Conservation (phyloP, 2,797 vertebrate genomes). For the Typhlichthys eigenmanni region DNA sequence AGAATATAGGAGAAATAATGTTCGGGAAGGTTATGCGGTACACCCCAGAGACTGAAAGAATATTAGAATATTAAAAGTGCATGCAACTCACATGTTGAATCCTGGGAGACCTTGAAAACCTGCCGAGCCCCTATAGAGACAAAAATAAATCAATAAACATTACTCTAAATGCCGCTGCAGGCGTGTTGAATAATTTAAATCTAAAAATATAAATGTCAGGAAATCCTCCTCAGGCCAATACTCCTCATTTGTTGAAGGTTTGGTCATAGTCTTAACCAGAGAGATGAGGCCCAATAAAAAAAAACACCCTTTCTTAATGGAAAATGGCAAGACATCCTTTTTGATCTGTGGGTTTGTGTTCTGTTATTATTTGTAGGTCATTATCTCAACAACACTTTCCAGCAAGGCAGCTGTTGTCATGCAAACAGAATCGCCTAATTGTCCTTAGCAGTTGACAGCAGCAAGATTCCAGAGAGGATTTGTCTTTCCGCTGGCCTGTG, state of each 20-base stretch:
- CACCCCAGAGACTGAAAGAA: background rate
- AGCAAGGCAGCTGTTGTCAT: constrained; percentile 8
- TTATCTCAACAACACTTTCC: constrained; percentile 20
- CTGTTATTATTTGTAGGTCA: constrained; percentile 2
- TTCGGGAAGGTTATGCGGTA: background rate
- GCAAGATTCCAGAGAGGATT: constrained; percentile 29
- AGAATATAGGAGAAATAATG: constrained; percentile 10
- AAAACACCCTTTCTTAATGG: background rate
- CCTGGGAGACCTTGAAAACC: constrained; percentile 84
- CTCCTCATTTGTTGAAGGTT: no score
- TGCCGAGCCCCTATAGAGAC: constrained; percentile 79
- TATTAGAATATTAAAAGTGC: constrained; percentile 4
- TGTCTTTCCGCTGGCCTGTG: constrained; percentile 31
- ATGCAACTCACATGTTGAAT: constrained; percentile 80
- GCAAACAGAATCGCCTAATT: constrained; percentile 19
- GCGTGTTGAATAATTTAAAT: background rate
- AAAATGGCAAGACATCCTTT: constrained; percentile 2
- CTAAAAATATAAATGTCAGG: background rate
- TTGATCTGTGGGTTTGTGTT: background rate
- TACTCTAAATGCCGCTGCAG: constrained; percentile 10
- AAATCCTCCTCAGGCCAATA: background rate
- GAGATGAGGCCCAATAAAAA: background rate
- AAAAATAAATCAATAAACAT: constrained; percentile 34
- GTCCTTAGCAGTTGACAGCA: constrained; percentile 13
- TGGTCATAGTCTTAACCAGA: no score